Evolutionary conservation across 1,140 invertebrate genomes (phyloP), one percentile per base, ranked within the genome.

Genomic region (Notospermus geniculatus): DNA sequence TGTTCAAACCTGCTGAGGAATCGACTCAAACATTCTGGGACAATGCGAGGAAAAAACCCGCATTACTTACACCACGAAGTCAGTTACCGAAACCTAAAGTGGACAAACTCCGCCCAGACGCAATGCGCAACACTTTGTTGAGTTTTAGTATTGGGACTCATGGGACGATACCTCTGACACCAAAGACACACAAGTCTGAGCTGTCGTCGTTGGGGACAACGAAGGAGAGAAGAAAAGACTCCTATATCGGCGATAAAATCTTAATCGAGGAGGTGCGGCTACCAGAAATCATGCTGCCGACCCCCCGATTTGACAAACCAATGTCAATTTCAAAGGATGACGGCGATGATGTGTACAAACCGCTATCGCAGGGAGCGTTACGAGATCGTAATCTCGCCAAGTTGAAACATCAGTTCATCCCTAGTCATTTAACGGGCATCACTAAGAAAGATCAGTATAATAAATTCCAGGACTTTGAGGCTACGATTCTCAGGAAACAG

Each of bases 371-470:
- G 45, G 23, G 39, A 13, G 54, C 41, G 9, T 53, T 52, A 56
- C 23, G 39, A 2, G 32, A 58, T 32, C 53, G 57, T 39, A 17
- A 29, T 1, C 25, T 32, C 15, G 46, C 60, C 2, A 64, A 62
- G 32, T 19, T 53, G 22, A 57, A 62, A 23, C 65, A 75, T 46
- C 63, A 62, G n/a, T 71, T 77, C 57, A 22, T 78, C 22, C 67
- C 73, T 25, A 71, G 67, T 46, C 70, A 76, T 56, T 68, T 65
- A 57, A 50, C 64, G 25, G 75, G 73, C 13, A 67, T 76, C 1
- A 80, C 78, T 27, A 78, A 75, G 54, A 66, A 62, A 57, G 78
- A 80, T 61, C 78, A 80, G 57, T 79, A 70, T 60, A 59, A 60
- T 9, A 71, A 70, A 54, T 61, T 76, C 50, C 75, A 69, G 46